phyloP scores from a whole-genome alignment of 2,797 vertebrate genomes.

The Labroides dimidiatus region DNA sequence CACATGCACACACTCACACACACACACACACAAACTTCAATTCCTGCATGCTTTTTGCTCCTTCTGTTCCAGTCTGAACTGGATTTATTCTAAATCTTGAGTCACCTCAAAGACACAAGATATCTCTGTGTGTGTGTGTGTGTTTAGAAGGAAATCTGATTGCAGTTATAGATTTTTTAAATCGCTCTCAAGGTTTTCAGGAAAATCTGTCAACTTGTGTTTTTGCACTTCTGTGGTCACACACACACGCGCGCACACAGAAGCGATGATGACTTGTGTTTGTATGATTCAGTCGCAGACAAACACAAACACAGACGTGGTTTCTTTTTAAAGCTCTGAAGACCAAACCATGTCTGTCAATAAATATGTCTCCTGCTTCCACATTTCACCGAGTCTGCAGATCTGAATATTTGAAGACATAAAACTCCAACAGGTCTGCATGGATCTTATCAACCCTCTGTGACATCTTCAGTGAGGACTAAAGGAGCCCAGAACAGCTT shows the following conservation, averaged over 20 bases:
- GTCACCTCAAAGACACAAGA: conserved; percentile 20
- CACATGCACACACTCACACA: conserved; percentile 6
- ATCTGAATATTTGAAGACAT: no score
- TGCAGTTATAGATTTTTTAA: conserved; percentile 33
- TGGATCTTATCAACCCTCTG: no score
- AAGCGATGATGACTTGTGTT: conserved; percentile 12
- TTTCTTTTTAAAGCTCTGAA: neutral
- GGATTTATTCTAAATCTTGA: conserved; percentile 29
- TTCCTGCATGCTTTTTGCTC: neutral
- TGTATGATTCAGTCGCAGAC: conserved; percentile 4
- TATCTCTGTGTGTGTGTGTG: conserved; percentile 9
- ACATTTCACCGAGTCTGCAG: no score
- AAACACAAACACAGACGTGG: conserved; percentile 16
- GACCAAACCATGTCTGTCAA: neutral
- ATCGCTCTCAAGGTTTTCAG: conserved; percentile 41
- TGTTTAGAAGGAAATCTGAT: conserved; percentile 23
- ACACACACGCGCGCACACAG: conserved; percentile 8
- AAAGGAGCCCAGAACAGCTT: conserved; percentile 25
- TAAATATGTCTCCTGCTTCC: neutral
- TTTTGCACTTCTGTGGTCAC: conserved; percentile 40
- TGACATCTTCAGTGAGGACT: neutral
- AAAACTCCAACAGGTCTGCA: no score
- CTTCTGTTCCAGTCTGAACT: conserved; percentile 20
- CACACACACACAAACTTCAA: conserved; percentile 5
- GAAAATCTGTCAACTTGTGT: conserved; percentile 44